Evolutionary conservation across 2,888 invertebrate species (phyloP).

Genomic region (Malthinus seriepunctatus): DNA sequence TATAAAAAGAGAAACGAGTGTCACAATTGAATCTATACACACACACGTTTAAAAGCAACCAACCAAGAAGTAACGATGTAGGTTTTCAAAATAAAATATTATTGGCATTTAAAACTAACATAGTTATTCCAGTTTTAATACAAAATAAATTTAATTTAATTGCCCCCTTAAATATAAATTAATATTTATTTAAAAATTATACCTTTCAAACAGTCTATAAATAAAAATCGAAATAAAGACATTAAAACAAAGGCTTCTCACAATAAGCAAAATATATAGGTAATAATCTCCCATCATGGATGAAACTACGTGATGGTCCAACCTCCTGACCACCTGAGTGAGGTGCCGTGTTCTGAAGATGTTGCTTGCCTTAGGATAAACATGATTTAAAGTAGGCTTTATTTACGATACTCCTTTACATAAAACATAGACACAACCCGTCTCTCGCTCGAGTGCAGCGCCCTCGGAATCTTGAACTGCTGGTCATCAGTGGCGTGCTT

Average conservation of each 20-base stretch:
- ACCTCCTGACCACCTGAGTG: conserved; percentile 49
- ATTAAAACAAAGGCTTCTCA: conserved; percentile 49
- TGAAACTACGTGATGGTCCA: conserved; percentile 35
- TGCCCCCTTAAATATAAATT: conserved; percentile 4
- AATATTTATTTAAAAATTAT: conserved; percentile 39
- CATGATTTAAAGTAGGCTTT: conserved; percentile 53
- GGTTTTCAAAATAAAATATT: not conserved
- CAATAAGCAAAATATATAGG: conserved; percentile 48
- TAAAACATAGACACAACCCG: conserved; percentile 52
- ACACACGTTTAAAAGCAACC: too few species aligned
- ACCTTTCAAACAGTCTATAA: conserved; percentile 46
- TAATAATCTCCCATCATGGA: conserved; percentile 42
- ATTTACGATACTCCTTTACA: conserved; percentile 53
- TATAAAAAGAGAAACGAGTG: too few species aligned
- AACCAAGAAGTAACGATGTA: not conserved
- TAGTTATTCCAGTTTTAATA: too few species aligned
- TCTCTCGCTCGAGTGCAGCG: conserved; percentile 47
- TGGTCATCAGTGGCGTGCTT: conserved; percentile 42
- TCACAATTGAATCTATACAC: too few species aligned
- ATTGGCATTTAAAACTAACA: too few species aligned
- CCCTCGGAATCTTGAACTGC: conserved; percentile 38
- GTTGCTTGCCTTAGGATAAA: conserved; percentile 49
- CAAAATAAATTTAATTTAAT: not conserved
- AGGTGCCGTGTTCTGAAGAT: conserved; percentile 49
- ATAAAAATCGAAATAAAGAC: conserved; percentile 53